Percentiles rank a stretch among this genome's conserved stretches.
Conservation (phyloP, 2,888 invertebrate genomes). For the Mesorhabditis spiculigera region DNA sequence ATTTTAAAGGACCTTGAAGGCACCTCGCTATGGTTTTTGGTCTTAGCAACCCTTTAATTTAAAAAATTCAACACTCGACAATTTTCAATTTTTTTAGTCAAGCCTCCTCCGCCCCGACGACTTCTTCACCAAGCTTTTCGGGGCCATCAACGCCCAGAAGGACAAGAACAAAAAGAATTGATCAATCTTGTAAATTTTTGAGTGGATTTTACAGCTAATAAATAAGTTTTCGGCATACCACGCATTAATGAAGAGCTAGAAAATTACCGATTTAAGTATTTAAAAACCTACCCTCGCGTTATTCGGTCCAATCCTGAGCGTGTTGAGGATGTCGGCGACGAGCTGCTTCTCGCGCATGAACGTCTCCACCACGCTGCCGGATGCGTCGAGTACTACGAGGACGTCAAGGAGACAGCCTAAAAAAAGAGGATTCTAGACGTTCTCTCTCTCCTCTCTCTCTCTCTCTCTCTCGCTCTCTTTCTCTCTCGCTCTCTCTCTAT, state of each 20-base stretch:
- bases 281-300: constrained; percentile 33
- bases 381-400: constrained; percentile 41
- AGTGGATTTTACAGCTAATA: neutral
- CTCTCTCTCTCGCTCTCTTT: too few species aligned
- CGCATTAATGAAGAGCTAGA: too few species aligned
- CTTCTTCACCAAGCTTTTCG: constrained; percentile 1
- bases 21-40: neutral
- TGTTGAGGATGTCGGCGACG: constrained; percentile 32
- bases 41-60: too few species aligned
- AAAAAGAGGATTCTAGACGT: too few species aligned
- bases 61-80: too few species aligned
- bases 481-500: too few species aligned
- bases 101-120: neutral
- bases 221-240: neutral
- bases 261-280: too few species aligned
- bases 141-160: neutral
- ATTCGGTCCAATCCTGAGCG: constrained; percentile 33
- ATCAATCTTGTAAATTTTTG: too few species aligned
- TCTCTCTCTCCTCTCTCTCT: too few species aligned
- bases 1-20: neutral
- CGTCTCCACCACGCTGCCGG: constrained; percentile 41
- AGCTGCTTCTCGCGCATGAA: constrained; percentile 45
- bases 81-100: too few species aligned
- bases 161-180: neutral
- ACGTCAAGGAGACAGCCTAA: constrained; percentile 43